phyloP scores from a whole-genome alignment of 2,113 vertebrate species.

The Rhabdornis inornatus region DNA sequence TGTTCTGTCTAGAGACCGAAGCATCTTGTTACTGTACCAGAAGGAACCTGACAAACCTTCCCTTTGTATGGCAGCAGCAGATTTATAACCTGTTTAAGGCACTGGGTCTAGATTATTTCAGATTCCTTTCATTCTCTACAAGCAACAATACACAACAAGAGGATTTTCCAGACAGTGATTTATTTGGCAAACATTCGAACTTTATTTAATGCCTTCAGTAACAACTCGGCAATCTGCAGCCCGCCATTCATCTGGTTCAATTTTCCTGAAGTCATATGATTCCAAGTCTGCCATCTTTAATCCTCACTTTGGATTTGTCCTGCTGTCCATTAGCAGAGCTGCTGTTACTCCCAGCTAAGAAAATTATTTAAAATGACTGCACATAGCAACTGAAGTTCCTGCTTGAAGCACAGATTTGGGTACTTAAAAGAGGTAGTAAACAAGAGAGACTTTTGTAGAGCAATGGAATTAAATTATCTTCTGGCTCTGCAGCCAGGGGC shows the following conservation, averaged over 20 bases:
- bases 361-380: not conserved
- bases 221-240: not conserved
- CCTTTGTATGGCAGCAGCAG: not conserved
- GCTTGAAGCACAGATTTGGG: not conserved
- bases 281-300: not conserved
- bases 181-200: slow-evolving; percentile 30
- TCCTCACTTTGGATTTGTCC: not conserved
- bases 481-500: not conserved
- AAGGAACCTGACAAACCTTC: not conserved
- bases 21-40: not conserved
- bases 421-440: not conserved
- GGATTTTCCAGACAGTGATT: not conserved
- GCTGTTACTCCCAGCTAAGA: not conserved
- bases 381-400: not conserved
- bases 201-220: not conserved
- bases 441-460: not conserved
- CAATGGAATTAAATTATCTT: not conserved
- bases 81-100: not conserved
- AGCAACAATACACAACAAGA: slow-evolving; percentile 27
- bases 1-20: not conserved
- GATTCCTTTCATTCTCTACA: not conserved
- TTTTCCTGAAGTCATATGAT: not conserved
- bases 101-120: not conserved
- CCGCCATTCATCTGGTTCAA: not conserved
- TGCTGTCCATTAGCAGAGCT: not conserved